Base-by-base conservation (phyloP, 2,888 invertebrate genomes). In the Cepaea hortensis region DNA sequence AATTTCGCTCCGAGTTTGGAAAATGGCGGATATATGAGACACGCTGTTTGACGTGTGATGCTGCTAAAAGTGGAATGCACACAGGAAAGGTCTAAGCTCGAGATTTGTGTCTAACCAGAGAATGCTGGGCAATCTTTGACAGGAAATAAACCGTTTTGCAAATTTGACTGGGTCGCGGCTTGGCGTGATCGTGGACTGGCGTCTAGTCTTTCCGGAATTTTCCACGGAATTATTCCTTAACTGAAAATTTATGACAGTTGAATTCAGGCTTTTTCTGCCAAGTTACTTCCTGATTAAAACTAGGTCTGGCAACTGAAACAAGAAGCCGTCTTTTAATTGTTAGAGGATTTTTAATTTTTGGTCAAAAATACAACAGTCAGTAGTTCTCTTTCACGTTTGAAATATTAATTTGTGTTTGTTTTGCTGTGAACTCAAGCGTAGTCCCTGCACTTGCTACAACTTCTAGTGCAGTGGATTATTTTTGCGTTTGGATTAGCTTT, bases 111-210 rank as follows among this genome's bases (percentile, higher is more conserved):
- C 61, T n/a, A 61, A n/a, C 7, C 55, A 13, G n/a, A 77, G 61
- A 77, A 77, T n/a, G 23, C 55, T 23, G 61, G n/a, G 13, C 5
- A 77, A 6, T 6, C n/a, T 77, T 46, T 77, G 77, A 61, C 77
- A 23, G 77, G n/a, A 77, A 77, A 77, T 77, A 77, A 77, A 55
- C 77, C 77, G 55, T 77, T 77, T 77, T 77, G 77, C n/a, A 77
- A 77, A 61, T 77, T 20, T 77, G 77, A 77, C 55, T 61, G 77
- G 77, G 61, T 77, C 55, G n/a, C 9, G 55, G 77, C 61, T 77
- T 77, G n/a, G 55, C n/a, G 55, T 9, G 23, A 55, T 9, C 61
- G 61, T 23, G 7, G 9, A 77, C 23, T 55, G 55, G 23, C 77
- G 48, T 23, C 61, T 23, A 7, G 13, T n/a, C 55, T 55, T 13